Conservation (phyloP, 2,113 vertebrate genomes). For the Apodemus sylvaticus region DNA sequence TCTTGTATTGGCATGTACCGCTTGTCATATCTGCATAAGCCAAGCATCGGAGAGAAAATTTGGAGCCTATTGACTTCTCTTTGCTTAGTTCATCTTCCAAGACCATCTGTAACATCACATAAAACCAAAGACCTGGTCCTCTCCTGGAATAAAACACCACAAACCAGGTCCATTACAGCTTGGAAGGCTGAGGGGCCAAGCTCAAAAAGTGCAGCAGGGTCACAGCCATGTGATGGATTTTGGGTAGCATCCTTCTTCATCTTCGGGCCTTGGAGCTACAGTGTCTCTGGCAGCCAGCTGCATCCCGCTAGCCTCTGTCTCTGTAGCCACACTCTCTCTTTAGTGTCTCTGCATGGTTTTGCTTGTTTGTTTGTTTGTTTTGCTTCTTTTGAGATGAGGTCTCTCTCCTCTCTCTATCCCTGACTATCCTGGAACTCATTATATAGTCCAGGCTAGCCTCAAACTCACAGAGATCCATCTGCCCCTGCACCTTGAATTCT, state of each 20-base stretch:
- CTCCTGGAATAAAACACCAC: neutral
- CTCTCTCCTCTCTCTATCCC: no score
- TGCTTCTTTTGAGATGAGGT: neutral
- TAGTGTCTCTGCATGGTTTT: neutral
- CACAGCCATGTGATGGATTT: rapidly evolving
- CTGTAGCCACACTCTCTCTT: no score
- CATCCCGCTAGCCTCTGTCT: neutral
- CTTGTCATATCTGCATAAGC: rapidly evolving
- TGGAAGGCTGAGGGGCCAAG: no score
- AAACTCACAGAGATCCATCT: neutral
- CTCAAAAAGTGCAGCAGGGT: neutral
- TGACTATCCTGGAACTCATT: no score
- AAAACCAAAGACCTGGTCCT: neutral
- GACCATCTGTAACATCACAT: neutral
- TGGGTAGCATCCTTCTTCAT: neutral
- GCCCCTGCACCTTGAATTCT: neutral
- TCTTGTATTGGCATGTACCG: neutral
- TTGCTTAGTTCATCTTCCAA: neutral
- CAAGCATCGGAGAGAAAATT: neutral
- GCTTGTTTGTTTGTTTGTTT: no score
- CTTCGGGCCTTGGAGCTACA: neutral
- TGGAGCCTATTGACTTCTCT: neutral
- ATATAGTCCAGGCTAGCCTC: neutral
- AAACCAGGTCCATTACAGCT: no score
- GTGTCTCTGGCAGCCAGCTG: neutral